These are phyloP conservation scores for Grallaria varia DNA, from an alignment of 2,113 vertebrate species.

Conservation along the genomic window DNA sequence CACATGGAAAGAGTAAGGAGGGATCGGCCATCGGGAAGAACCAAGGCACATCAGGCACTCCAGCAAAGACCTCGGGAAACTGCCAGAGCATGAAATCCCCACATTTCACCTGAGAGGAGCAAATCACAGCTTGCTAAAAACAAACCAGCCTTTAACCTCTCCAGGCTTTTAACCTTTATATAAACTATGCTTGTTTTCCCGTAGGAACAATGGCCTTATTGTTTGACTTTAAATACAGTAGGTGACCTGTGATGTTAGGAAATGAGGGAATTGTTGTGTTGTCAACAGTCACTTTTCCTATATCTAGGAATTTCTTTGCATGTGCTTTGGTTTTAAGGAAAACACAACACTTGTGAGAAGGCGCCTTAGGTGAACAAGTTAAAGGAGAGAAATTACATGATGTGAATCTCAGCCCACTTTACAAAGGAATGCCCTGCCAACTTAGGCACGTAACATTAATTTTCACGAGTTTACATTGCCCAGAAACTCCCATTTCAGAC, in stretches of 20 bases:
- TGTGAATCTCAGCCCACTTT: neutral
- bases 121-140: constrained; percentile 8
- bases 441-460: neutral
- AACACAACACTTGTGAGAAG: neutral
- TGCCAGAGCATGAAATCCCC: neutral
- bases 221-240: constrained; percentile 69
- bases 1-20: neutral
- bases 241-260: constrained; percentile 73
- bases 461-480: neutral
- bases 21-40: fast-evolving
- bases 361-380: neutral
- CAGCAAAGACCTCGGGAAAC: neutral
- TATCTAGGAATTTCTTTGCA: constrained; percentile 74
- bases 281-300: constrained; percentile 71
- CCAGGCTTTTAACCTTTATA: constrained; percentile 65
- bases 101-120: constrained; percentile 36
- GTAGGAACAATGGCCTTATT: constrained; percentile 75
- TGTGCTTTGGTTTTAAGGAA: constrained; percentile 52
- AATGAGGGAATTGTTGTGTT: constrained; percentile 77
- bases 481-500: neutral
- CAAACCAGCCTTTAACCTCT: constrained; percentile 59
- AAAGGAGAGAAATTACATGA: neutral
- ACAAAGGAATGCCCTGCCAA: neutral
- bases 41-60: neutral
- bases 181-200: constrained; percentile 68